Evolutionary conservation across 2,113 vertebrate species (phyloP), one percentile per base, ranked within the genome.

Genomic region (Saccopteryx leptura): DNA sequence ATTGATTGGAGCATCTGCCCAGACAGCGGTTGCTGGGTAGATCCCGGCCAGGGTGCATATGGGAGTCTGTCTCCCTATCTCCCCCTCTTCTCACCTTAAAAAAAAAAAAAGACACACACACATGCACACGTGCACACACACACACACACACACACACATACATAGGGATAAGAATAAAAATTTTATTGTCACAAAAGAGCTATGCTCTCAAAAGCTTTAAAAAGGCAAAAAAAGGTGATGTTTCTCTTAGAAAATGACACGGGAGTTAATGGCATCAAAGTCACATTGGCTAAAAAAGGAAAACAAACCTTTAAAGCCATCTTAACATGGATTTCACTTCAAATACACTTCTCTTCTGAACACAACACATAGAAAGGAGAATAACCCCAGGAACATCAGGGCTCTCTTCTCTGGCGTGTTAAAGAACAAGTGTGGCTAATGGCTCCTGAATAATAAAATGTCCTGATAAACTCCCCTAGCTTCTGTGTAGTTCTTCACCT

Each of bases 181-280:
- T 86, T 68, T 24, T 26, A 63, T 83, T 87, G 75, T 79, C n/a
- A 95, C 39, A 15, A 78, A 95, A 89, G 11, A 72, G n/a, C 18
- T 71, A 11, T 90, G 56, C 71, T 88, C 97, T 94, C 48, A 85
- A 96, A 81, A 52, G 1, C n/a, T 93, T 66, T 58, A 81, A 65
- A 93, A 86, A 95, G 65, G n/a, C 7, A 9, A 60, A 52, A 81
- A 93, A 91, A 74, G 15, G 14, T 71, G 65, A 90, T 89, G 26
- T 80, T 93, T 19, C 6, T 83, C 28, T 93, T 84, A 56, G 21
- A 92, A 96, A 92, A 91, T 89, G 46, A 83, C 18, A 75, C 28
- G 54, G n/a, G 17, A 66, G 31, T 96, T 63, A 93, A 96, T 79
- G 33, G 39, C 26, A 93, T 92, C 39, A 66, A 48, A 71, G 50